These are phyloP conservation scores for Engystomops pustulosus DNA, from an alignment of 2,113 vertebrate species.

Conservation along the genomic window DNA sequence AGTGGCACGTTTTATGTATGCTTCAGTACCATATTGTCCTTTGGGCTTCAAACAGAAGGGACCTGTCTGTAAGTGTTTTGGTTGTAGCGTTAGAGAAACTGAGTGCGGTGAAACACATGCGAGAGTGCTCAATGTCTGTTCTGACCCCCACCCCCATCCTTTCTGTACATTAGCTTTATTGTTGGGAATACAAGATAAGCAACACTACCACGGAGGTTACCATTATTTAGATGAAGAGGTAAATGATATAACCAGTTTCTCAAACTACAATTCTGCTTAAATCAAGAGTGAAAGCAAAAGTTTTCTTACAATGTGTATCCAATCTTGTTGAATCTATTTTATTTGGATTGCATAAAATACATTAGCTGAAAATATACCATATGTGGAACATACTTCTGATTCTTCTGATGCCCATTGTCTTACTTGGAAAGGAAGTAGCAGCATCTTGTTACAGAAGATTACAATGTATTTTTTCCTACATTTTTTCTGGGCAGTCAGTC, in stretches of 20 bases:
- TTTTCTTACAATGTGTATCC: neutral
- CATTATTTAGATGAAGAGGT: neutral
- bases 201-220: neutral
- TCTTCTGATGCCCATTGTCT: too few relatives aligned
- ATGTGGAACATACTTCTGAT: too few relatives aligned
- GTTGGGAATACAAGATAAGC: conserved; percentile 22
- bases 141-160: conserved; percentile 42
- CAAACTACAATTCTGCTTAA: neutral
- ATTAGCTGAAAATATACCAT: neutral
- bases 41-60: conserved; percentile 79
- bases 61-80: conserved; percentile 80
- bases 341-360: neutral
- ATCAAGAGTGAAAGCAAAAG: neutral
- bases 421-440: too few relatives aligned
- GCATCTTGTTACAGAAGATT: too few relatives aligned
- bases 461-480: too few relatives aligned
- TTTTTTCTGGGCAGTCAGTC: too few relatives aligned
- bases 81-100: conserved; percentile 78
- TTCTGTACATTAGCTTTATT: conserved; percentile 20
- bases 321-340: too few relatives aligned
- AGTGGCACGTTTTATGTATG: conserved; percentile 82
- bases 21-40: conserved; percentile 77
- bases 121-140: conserved; percentile 69
- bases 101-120: conserved; percentile 73
- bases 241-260: neutral